Percentiles rank a stretch among this genome's conserved stretches.
Evolutionary conservation across 1,140 invertebrate species (phyloP).

Genomic region (Microplitis mediator): DNA sequence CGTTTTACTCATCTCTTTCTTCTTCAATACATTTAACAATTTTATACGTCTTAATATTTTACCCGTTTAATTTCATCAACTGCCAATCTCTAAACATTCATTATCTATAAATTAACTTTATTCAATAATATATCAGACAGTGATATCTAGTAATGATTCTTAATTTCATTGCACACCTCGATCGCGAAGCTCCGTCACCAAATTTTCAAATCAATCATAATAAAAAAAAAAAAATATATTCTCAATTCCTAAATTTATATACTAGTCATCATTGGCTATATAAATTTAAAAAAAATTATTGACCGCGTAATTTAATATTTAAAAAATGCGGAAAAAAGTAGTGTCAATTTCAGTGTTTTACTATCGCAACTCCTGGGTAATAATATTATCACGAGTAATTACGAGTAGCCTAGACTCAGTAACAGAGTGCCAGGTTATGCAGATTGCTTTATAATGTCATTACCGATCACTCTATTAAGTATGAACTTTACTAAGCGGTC

Average conservation of each 20-base stretch:
- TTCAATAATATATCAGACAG: too few relatives aligned
- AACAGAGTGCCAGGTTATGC: conserved; percentile 58
- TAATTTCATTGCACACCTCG: too few relatives aligned
- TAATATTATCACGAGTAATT: conserved; percentile 58
- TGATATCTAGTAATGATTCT: too few relatives aligned
- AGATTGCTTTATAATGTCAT: conserved; percentile 64
- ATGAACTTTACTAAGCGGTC: conserved; percentile 1
- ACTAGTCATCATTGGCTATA: too few relatives aligned
- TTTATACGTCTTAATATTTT: background rate
- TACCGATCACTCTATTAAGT: conserved; percentile 60
- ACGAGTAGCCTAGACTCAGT: conserved; percentile 37
- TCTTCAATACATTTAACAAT: background rate
- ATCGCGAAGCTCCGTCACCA: too few relatives aligned
- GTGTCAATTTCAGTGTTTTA: background rate
- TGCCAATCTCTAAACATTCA: too few relatives aligned
- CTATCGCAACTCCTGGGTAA: conserved; percentile 49
- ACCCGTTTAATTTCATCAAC: background rate
- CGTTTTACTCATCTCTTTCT: background rate
- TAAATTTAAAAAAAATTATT: too few relatives aligned
- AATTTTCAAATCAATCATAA: too few relatives aligned
- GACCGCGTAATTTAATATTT: background rate
- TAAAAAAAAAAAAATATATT: too few relatives aligned
- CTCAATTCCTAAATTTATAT: too few relatives aligned
- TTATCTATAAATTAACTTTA: too few relatives aligned
- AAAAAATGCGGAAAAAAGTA: conserved; percentile 5